Conservation (phyloP, 2,888 invertebrate genomes). For the Hartigia nigra region DNA sequence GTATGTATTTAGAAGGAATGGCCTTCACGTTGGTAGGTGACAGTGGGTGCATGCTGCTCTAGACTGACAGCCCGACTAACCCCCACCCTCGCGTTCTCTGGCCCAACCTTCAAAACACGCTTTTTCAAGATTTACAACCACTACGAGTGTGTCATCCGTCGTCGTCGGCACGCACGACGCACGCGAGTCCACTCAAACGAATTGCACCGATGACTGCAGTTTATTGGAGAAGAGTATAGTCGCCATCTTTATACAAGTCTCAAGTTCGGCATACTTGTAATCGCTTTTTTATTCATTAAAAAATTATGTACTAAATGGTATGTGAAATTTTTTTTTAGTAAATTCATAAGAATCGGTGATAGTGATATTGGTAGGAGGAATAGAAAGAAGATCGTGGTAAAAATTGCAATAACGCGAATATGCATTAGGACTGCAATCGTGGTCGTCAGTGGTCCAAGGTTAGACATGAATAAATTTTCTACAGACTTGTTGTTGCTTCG, state of each 20-base stretch:
- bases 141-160: neutral
- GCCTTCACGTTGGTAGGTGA: constrained; percentile 30
- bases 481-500: neutral
- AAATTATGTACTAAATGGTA: neutral
- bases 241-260: no score
- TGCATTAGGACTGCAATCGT: neutral
- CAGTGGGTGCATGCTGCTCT: neutral
- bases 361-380: neutral
- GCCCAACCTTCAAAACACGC: neutral
- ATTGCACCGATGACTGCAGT: no score
- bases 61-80: neutral
- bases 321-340: neutral
- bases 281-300: neutral
- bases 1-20: constrained; percentile 16
- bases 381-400: neutral
- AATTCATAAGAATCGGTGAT: neutral
- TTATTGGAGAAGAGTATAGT: no score
- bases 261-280: no score
- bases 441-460: neutral
- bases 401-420: neutral
- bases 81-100: neutral
- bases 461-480: neutral
- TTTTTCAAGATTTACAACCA: neutral
- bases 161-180: neutral
- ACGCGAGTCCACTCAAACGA: no score